A percentile compares a stretch with the other conserved stretches of the same genome.
Evolutionary conservation across 1,140 invertebrate genomes (phyloP).

Genomic region (Nasonia vitripennis): DNA sequence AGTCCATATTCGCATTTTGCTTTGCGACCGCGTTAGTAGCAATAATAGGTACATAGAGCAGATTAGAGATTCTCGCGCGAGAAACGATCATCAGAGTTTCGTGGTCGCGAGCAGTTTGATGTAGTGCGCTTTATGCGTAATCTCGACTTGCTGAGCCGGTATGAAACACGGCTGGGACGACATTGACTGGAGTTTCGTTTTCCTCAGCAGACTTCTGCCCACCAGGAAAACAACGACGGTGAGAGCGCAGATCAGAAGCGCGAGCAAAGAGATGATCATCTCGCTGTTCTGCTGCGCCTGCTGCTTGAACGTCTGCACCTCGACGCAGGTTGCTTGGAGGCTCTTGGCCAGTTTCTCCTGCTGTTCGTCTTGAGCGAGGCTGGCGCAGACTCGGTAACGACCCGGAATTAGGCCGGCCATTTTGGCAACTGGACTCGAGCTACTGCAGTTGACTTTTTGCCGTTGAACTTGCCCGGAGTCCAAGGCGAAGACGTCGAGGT

Average conservation of each 20-base stretch:
- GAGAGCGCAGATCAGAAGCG: constrained; percentile 40
- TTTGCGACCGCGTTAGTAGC: not conserved
- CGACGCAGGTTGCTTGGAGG: constrained; percentile 63
- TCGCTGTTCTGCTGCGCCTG: constrained; percentile 47
- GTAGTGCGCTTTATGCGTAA: constrained; percentile 75
- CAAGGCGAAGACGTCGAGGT: constrained; percentile 62
- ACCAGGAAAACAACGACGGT: constrained; percentile 60
- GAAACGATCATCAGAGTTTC: constrained; percentile 68
- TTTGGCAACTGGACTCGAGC: constrained; percentile 58
- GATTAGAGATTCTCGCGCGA: not conserved
- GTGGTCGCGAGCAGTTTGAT: constrained; percentile 76
- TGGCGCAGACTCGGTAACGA: constrained; percentile 70
- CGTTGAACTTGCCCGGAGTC: constrained; percentile 62
- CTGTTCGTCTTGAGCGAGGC: constrained; percentile 57
- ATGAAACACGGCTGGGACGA: constrained; percentile 69
- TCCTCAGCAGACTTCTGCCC: constrained; percentile 61
- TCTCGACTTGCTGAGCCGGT: constrained; percentile 73
- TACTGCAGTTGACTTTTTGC: constrained; percentile 65
- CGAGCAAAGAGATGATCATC: not conserved
- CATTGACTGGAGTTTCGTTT: constrained; percentile 49
- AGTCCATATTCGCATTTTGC: not conserved
- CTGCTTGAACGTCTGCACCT: constrained; percentile 67
- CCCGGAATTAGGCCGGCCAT: constrained; percentile 65
- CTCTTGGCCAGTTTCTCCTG: not conserved
- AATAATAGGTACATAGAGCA: not conserved